Evolutionary conservation across 2,797 vertebrate genomes (phyloP), one percentile per base, ranked within the genome.

Genomic region (Melanotaenia nigrans): DNA sequence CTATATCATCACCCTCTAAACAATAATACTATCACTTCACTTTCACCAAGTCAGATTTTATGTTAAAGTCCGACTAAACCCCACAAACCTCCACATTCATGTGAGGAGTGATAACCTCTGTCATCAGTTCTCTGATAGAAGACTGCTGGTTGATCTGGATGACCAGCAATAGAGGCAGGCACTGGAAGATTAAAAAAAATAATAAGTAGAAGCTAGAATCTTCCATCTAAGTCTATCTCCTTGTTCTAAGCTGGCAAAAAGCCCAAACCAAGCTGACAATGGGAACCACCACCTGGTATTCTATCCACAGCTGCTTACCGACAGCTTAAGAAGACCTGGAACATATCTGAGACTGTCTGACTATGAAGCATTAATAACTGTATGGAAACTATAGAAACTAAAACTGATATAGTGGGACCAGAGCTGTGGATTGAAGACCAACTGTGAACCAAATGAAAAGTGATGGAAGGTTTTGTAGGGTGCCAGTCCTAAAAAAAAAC

Each of bases 401-500:
- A 32, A 49, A 32, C 16, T 1, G n/a, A 49, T 24, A 1, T 6
- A 49, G 65, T 7, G 25, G 32, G 35, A 10, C 42, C 35, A 24
- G 36, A 35, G 32, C 25, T 7, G 16, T 60, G 22, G 42, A 60
- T 8, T 32, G 22, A 59, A 59, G 40, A 51, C 42, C 56, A 24
- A 25, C 38, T 68, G 40, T 58, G 55, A 58, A 8, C 16, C 66
- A 47, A 24, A 33, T 40, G 45, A 42, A 45, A n/a, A 12, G n/a
- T 58, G 65, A 68, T 35, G 57, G 65, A 40, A 35, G 40, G 8
- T 42, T 40, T 36, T 59, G 56, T 14, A 59, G 22, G 13, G 24
- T 22, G 56, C 59, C 38, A 59, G 40, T 51, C 42, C 56, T 51
- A n/a, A 13, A 45, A 28, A 28, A 28, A 60, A 35, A 22, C 56